Evolutionary conservation across 2,113 vertebrate species (phyloP), one percentile per base, ranked within the genome.

Genomic region (Eurystomus gularis): DNA sequence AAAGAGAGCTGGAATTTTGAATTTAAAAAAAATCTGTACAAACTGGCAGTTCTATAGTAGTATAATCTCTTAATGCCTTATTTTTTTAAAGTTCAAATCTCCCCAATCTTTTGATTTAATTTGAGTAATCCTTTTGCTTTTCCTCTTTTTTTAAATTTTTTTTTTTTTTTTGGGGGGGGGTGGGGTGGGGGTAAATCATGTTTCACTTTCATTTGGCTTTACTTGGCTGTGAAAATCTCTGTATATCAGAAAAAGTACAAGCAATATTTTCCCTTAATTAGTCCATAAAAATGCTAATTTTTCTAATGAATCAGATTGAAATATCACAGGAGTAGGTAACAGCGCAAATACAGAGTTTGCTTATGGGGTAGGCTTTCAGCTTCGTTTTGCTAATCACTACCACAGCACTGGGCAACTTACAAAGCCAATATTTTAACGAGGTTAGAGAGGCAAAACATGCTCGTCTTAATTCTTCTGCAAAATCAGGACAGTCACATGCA

Each of bases 201-300:
- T 40, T 88, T 92, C 42, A 54, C 33, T 96, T 87, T 40, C 46
- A 3, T 69, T 78, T 79, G 69, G 20, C 62, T 94, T 91, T 82
- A 68, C 24, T 82, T 77, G 78, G 55, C 73, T 46, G n/a, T 26
- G 40, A 92, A 94, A 85, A 92, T 61, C 37, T 75, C 82, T 35
- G 20, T 62, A 20, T 42, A 81, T 86, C 88, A 93, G 66, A 40
- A 89, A 70, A 90, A 73, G 18, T 39, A 81, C 3, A 37, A 58
- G 64, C 65, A 88, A 92, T 46, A 61, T 89, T 81, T 91, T 29
- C 37, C 89, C 51, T 62, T 96, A 95, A 96, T 96, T 96, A 97
- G 91, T 90, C 86, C 86, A 97, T 95, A 93, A 97, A 97, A 95
- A 96, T 94, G 88, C 88, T 94, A 95, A 95, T 96, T 94, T 95